Percentiles rank a stretch among this genome's conserved stretches.
Evolutionary conservation across 2,797 vertebrate species (phyloP).

Genomic region (Ibycter americanus): DNA sequence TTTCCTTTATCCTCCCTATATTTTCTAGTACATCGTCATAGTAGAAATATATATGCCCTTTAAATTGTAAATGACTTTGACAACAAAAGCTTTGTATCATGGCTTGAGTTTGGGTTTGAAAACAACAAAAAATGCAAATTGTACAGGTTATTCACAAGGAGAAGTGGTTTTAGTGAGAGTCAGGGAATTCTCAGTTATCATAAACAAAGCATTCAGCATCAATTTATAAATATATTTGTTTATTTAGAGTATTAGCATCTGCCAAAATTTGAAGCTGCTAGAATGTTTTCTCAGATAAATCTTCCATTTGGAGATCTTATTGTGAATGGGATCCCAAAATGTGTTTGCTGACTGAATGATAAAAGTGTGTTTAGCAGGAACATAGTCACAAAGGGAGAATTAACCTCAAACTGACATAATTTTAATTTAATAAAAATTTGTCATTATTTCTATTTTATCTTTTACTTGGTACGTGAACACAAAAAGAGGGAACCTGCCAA

Average conservation of each 20-base stretch:
- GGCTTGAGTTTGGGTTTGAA: background rate
- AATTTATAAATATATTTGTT: background rate
- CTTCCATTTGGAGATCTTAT: background rate
- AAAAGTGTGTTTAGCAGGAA: background rate
- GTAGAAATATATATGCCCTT: background rate
- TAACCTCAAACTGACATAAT: background rate
- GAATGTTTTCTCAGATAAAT: background rate
- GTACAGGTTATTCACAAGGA: background rate
- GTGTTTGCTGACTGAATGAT: background rate
- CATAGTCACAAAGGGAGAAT: background rate
- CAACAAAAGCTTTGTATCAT: background rate
- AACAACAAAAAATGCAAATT: background rate
- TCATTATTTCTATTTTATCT: background rate
- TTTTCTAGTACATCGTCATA: background rate
- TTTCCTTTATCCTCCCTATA: background rate
- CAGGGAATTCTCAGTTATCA: background rate
- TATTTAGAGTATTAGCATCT: background rate
- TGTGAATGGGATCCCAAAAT: background rate
- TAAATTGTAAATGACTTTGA: background rate
- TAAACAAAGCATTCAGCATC: background rate
- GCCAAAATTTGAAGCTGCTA: background rate
- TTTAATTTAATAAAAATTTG: background rate
- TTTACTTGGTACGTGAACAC: background rate
- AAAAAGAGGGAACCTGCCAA: background rate
- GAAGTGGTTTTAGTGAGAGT: background rate